Base-by-base conservation (phyloP, 2,113 vertebrate genomes). In the Todiramphus chloris region DNA sequence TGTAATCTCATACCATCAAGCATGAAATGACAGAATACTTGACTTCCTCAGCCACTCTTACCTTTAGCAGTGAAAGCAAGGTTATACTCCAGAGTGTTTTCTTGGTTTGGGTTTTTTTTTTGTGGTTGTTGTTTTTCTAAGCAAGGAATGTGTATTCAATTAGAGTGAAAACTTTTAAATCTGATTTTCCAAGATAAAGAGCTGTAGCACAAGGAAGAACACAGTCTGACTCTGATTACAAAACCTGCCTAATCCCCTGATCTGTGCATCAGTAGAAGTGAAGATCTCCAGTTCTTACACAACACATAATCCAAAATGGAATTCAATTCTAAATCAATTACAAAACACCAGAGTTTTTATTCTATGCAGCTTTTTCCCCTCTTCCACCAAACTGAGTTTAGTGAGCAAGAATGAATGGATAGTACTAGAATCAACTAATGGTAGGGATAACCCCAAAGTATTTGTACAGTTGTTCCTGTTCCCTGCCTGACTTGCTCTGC, bases 401-500 rank as follows among this genome's bases (percentile, higher is more conserved):
- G 24, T 41, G 17, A 88, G 13, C 46, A 66, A 76, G 11, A 6
- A 66, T 37, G 48, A 91, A 87, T 68, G 69, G 27, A 33, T 28
- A 92, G 27, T 7, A 20, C 30, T 39, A 37, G 44, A 58, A 81
- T 35, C 69, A 48, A 9, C 31, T 44, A 16, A 53, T 21, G 12
- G 53, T 13, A 68, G 58, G 89, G 70, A 79, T 58, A 94, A 94
- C 53, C 51, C 70, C 48, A 2, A 64, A 84, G 17, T 46, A 91
- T 90, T 83, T 84, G 51, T 68, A 56, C 48, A 89, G 82, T 72
- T 84, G 56, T 89, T 95, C 87, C 84, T 96, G 89, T 94, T 96
- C 90, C 53, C 60, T 68, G 23, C 33, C 83, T 95, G 96, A 96
- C 90, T 92, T 92, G 86, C 60, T 96, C 96, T 96, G 94, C 58